These are phyloP conservation scores for Cheumatopsyche charites DNA, from an alignment of 1,140 invertebrate species.

Conservation along the genomic window DNA sequence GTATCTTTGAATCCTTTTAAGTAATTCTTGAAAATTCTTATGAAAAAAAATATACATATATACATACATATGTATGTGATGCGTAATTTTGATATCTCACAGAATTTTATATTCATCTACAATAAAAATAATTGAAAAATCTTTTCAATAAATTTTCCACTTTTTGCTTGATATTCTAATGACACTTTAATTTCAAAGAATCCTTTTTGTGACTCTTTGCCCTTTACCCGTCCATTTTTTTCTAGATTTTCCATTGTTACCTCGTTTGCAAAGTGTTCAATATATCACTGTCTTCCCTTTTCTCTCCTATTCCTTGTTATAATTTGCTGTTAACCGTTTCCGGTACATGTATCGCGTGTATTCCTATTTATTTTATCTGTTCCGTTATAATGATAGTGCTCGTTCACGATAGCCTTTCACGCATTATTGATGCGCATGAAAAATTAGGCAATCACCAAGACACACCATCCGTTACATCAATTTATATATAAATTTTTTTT, in stretches of 20 bases:
- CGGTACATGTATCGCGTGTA: neutral
- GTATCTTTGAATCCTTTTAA: constrained; percentile 4
- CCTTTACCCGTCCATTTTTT: constrained; percentile 14
- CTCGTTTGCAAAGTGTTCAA: constrained; percentile 26
- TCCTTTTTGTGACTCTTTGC: constrained; percentile 3
- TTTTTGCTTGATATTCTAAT: neutral
- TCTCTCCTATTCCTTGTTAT: neutral
- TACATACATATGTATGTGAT: no score
- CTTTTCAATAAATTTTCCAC: neutral
- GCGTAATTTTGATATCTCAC: neutral
- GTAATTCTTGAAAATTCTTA: neutral
- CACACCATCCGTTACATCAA: no score
- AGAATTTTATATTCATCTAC: neutral
- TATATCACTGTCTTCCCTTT: constrained; percentile 21
- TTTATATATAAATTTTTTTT: no score
- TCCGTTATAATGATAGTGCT: neutral
- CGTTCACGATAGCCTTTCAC: neutral
- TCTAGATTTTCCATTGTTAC: constrained; percentile 7
- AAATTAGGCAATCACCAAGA: no score
- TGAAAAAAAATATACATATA: no score
- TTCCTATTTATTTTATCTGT: neutral
- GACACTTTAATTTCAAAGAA: neutral
- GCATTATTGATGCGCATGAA: no score
- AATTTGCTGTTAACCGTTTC: constrained; percentile 9
- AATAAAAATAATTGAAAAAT: neutral